A percentile compares a stretch with the other conserved stretches of the same genome.
Conservation (phyloP, 92 coral and sea anemone species). For the Phenganax subtilis region DNA sequence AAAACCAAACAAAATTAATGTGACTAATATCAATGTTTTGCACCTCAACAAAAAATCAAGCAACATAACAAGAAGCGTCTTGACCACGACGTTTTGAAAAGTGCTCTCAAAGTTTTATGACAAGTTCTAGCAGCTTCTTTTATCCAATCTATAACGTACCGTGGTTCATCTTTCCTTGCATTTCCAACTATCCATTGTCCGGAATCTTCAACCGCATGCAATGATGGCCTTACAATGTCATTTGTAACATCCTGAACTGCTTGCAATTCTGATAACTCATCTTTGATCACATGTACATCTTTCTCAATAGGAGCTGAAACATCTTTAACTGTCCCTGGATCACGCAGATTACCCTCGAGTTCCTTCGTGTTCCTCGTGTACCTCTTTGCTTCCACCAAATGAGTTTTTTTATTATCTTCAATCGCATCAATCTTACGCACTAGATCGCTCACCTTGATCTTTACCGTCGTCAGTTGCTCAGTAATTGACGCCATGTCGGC, state of each 20-base stretch:
- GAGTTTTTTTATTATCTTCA: slow-evolving; percentile 84
- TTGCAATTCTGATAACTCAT: slow-evolving; percentile 29
- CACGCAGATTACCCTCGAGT: slow-evolving; percentile 60
- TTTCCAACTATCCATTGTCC: slow-evolving; percentile 38
- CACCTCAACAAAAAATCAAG: no score
- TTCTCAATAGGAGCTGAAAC: slow-evolving; percentile 17
- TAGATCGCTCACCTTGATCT: slow-evolving; percentile 68
- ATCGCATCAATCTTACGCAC: slow-evolving; percentile 65
- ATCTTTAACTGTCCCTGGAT: slow-evolving; percentile 23
- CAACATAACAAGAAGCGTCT: no score
- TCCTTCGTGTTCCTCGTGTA: slow-evolving; percentile 68
- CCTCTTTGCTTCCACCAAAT: slow-evolving; percentile 55
- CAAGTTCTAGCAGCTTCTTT: not conserved
- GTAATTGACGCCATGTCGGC: slow-evolving; percentile 73
- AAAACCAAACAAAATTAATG: not conserved
- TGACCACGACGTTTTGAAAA: no score
- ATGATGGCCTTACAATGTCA: slow-evolving; percentile 33
- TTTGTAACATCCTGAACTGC: slow-evolving; percentile 31
- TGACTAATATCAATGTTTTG: no score
- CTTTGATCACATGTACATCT: slow-evolving; percentile 22
- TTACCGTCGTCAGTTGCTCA: slow-evolving; percentile 78
- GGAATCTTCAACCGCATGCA: slow-evolving; percentile 25
- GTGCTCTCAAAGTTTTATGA: not conserved
- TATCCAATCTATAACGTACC: not conserved
- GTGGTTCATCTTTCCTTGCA: slow-evolving; percentile 20